These are phyloP conservation scores for Tineola bisselliella DNA, from an alignment of 2,888 invertebrate species.

Conservation along the genomic window DNA sequence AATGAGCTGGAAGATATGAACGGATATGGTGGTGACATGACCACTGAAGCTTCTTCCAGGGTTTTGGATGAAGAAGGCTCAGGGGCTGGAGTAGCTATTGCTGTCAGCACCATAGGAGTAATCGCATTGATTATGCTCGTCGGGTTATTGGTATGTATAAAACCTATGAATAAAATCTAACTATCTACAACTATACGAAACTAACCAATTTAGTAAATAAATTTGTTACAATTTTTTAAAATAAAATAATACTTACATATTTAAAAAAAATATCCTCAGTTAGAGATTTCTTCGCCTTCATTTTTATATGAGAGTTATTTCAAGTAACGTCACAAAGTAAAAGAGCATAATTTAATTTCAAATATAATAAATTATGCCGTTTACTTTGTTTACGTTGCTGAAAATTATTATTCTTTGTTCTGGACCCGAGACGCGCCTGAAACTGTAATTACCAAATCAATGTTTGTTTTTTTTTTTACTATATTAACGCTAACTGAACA, in stretches of 20 bases:
- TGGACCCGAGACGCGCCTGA: too few species aligned
- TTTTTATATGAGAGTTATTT: slow-evolving; percentile 20
- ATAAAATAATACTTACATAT: not conserved
- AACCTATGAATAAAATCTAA: too few species aligned
- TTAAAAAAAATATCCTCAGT: not conserved
- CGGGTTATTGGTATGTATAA: slow-evolving; percentile 76
- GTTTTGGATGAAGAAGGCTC: slow-evolving; percentile 57
- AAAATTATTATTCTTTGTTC: too few species aligned
- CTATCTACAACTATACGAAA: too few species aligned
- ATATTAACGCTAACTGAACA: too few species aligned
- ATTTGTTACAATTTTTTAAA: too few species aligned
- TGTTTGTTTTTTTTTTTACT: too few species aligned
- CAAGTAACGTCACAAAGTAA: slow-evolving; percentile 62
- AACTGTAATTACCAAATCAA: too few species aligned
- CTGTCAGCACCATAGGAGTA: slow-evolving; percentile 82
- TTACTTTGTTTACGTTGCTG: slow-evolving; percentile 17
- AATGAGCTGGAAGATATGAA: slow-evolving; percentile 37
- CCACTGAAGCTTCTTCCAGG: slow-evolving; percentile 42
- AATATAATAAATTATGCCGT: slow-evolving; percentile 59
- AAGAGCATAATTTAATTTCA: slow-evolving; percentile 61
- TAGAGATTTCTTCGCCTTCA: not conserved
- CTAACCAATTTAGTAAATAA: too few species aligned
- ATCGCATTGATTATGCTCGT: slow-evolving; percentile 81
- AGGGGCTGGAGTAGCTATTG: slow-evolving; percentile 82
- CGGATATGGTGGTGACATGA: slow-evolving; percentile 37